Percentiles rank a stretch among this genome's conserved stretches.
phyloP scores from a whole-genome alignment of 2,797 vertebrate species.

The Trachurus trachurus region DNA sequence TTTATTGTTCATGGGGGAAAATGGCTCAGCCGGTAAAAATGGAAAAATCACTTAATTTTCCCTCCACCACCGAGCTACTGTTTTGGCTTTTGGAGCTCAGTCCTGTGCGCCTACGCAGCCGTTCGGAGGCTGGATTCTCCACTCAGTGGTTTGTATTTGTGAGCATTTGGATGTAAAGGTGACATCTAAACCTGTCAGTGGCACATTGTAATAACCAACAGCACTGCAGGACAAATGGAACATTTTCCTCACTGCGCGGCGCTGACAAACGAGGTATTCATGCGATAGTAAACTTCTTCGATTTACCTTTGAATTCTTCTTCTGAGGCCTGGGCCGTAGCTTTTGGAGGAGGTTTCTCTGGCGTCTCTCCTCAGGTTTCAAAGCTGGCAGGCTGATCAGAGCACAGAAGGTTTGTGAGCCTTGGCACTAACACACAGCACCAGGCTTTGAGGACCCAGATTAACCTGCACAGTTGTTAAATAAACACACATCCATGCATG shows the following conservation, averaged over 20 bases:
- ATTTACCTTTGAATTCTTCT: conserved; percentile 63
- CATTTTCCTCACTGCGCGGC: conserved; percentile 29
- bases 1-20: conserved; percentile 74
- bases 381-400: conserved; percentile 78
- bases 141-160: conserved; percentile 62
- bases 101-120: conserved; percentile 41
- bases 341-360: conserved; percentile 54
- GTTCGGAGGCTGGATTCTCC: conserved; percentile 39
- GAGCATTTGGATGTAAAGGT: conserved; percentile 62
- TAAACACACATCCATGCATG: conserved; percentile 74
- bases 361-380: conserved; percentile 69
- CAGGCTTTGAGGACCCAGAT: conserved; percentile 78
- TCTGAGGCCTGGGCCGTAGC: conserved; percentile 32
- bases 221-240: conserved; percentile 30
- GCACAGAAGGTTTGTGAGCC: conserved; percentile 74
- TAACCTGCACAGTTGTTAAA: conserved; percentile 81
- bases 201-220: conserved; percentile 39
- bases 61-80: conserved; percentile 69
- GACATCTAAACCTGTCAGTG: conserved; percentile 50
- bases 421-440: conserved; percentile 72
- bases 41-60: conserved; percentile 76
- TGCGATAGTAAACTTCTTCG: conserved; percentile 44
- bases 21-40: conserved; percentile 68
- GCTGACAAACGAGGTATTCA: conserved; percentile 60
- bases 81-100: conserved; percentile 69